These are phyloP conservation scores for Pyralis farinalis DNA, from an alignment of 2,888 invertebrate genomes.

Conservation along the genomic window DNA sequence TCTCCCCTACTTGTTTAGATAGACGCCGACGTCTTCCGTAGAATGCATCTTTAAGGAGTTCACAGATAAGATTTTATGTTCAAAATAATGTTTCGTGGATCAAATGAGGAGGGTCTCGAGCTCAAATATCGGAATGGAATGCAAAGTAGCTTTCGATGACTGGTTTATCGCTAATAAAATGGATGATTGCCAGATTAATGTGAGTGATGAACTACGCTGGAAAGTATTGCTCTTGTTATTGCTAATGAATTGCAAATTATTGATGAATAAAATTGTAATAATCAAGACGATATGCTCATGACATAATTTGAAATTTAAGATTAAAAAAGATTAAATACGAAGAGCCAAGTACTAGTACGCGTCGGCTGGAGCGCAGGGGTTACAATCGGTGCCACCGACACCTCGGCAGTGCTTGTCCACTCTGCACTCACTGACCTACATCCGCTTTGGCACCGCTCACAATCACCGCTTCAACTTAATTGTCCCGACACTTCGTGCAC, in stretches of 20 bases:
- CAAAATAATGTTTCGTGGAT: constrained; percentile 44
- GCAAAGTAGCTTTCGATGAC: constrained; percentile 11
- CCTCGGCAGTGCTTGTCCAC: constrained; percentile 67
- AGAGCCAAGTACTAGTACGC: constrained; percentile 40
- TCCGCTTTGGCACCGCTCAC: constrained; percentile 79
- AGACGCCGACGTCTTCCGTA: constrained; percentile 54
- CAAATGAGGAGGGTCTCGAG: constrained; percentile 27
- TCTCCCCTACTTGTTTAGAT: constrained; percentile 66
- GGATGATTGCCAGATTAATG: constrained; percentile 6
- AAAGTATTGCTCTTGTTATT: not conserved
- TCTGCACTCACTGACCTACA: constrained; percentile 73
- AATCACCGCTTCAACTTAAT: constrained; percentile 80
- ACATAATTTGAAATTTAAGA: too few species aligned
- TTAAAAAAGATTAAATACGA: too few species aligned
- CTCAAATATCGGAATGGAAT: constrained; percentile 10
- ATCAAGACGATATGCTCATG: not conserved
- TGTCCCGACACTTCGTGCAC: constrained; percentile 76
- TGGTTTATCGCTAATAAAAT: constrained; percentile 11
- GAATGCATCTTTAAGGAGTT: constrained; percentile 61
- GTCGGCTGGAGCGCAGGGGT: constrained; percentile 41
- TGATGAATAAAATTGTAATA: not conserved
- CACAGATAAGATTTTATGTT: constrained; percentile 62
- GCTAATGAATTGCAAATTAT: constrained; percentile 3
- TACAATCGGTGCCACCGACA: constrained; percentile 46
- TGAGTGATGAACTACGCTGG: constrained; percentile 1